Base-by-base conservation (phyloP, 2,797 vertebrate species). In the Miichthys miiuy region DNA sequence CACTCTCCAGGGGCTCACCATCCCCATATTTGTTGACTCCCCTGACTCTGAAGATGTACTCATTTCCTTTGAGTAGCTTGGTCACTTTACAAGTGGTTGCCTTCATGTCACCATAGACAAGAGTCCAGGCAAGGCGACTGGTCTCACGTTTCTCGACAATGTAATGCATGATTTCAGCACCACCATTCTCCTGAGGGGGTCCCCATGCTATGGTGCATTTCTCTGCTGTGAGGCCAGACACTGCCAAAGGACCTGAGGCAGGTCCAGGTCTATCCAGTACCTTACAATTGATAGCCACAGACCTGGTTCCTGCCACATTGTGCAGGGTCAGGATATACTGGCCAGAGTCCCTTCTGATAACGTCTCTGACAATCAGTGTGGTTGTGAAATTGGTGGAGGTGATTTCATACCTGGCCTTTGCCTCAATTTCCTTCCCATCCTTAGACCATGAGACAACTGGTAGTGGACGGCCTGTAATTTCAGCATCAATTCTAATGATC, bases 121-220 rank as follows among this genome's bases (percentile, higher is more conserved):
- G 91, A 50, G 98, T 99, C 98, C 98, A 99, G 27, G 98, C 97
- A 76, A 99, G 96, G 64, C 95, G 97, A 88, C 97, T 99, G 72
- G 98, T 99, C 92, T 99, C 98, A 68, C 98, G 97, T 89, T 99
- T 99, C 91, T 99, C 98, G 75, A 99, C 97, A 88, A 98, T 94
- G 84, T 99, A 99, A 85, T 99, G 95, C 91, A 97, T 96, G 20
- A 99, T 96, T 92, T 97, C 96, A 77, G 97, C 98, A 57, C 98
- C 98, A 0, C 98, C 98, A 5, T 98, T 97, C 95, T 99, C 98
- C 88, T 97, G 97, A 79, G 98, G 97, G 0, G 95, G 95, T 90
- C 97, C 98, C 98, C 98, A 99, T 13, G 94, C 94, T 46, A 99
- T 79, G 57, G 96, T 96, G 75, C 97, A 98, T 91, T 99, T 99